A percentile compares a stretch with the other conserved stretches of the same genome.
phyloP scores from a whole-genome alignment of 2,797 vertebrate genomes.

The Chiroxiphia lanceolata region DNA sequence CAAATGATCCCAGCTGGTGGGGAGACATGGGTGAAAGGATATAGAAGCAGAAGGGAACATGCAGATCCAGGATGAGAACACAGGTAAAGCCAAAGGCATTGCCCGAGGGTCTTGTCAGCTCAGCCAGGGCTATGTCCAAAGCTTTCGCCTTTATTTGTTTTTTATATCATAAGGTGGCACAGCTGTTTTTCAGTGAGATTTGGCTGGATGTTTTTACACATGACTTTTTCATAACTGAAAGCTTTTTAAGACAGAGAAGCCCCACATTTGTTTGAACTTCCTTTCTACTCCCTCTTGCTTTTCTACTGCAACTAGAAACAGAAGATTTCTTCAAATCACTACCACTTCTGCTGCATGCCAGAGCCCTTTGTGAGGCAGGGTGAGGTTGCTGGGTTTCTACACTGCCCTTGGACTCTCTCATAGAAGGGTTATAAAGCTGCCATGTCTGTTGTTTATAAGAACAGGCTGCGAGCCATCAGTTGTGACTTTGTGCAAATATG shows the following conservation, averaged over 20 bases:
- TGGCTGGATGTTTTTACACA: background rate
- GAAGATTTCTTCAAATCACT: background rate
- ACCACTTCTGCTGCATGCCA: background rate
- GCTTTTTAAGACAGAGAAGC: background rate
- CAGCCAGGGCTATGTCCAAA: background rate
- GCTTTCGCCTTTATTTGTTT: background rate
- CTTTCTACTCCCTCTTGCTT: background rate
- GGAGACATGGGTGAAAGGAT: background rate
- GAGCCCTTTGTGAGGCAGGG: background rate
- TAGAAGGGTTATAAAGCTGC: background rate
- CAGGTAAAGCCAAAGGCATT: background rate
- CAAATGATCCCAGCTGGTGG: accelerated
- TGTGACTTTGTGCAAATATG: slow-evolving; percentile 43
- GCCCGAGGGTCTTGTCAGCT: accelerated
- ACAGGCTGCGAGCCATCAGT: background rate
- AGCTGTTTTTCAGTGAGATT: background rate
- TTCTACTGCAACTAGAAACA: background rate
- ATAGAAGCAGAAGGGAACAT: accelerated
- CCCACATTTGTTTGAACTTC: background rate
- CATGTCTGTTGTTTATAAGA: background rate
- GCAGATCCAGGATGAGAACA: background rate
- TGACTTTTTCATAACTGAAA: background rate
- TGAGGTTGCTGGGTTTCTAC: background rate
- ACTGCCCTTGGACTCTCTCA: background rate
- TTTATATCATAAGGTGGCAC: background rate